Base-by-base conservation (phyloP, 2,113 vertebrate species). In the Alexandromys fortis region DNA sequence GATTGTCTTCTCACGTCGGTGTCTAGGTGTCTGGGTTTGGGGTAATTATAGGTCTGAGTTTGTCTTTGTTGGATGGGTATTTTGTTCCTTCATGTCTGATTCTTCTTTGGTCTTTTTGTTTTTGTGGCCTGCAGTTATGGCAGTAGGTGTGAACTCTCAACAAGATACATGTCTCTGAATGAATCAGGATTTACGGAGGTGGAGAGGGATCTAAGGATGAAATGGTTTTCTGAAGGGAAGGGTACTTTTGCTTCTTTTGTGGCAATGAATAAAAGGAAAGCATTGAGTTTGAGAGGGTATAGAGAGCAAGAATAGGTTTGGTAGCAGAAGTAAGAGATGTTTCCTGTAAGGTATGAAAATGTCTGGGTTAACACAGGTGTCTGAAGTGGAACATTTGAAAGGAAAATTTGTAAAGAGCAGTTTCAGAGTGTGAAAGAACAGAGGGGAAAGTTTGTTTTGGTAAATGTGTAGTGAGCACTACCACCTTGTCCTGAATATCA, bases 351-450 rank as follows among this genome's bases (percentile, higher is more conserved):
- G 30, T 14, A 16, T 14, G 42, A 49, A 72, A 76, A 16, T 52
- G 2, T 58, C 11, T 42, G 3, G 22, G 4, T 10, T 77, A 95
- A 83, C 0, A 10, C 11, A 10, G 38, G 49, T 68, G 11, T 33
- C 67, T 70, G 33, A 88, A 91, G 30, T 10, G 7, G 79, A 94
- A 42, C 21, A 83, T 67, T 95, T 90, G 52, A 77, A 89, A 94
- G 88, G n/a, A 45, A 81, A 3, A 76, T 73, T 45, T 82, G 38
- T 63, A 93, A 96, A 87, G n/a, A 63, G 19, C 33, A 83, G 30
- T 6, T 96, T 83, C n/a, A 45, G 42, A 81, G 9, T 76, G 6
- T 26, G 16, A 5, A 26, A 16, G 3, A 61, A 7, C 0, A 65
- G 16, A 92, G 22, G 47, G 68, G 42, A 35, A 89, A 5, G 1